Evolutionary conservation across 2,797 vertebrate species (phyloP).

Genomic region (Anguilla anguilla): DNA sequence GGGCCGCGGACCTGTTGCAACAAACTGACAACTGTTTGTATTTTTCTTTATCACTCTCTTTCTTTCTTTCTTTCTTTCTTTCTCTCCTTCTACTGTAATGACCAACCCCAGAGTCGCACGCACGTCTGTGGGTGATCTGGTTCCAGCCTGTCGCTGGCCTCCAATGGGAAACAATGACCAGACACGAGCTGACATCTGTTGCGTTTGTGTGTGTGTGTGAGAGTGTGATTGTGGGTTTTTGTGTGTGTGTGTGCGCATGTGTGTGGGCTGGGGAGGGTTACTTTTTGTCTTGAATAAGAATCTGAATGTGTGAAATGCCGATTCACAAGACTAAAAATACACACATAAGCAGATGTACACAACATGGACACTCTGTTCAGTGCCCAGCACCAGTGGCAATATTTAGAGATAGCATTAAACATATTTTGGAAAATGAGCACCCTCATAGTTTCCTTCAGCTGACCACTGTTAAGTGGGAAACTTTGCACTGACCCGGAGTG

Average conservation of each 20-base stretch:
- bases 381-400: not conserved
- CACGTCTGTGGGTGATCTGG: not conserved
- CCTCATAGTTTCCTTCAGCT: not conserved
- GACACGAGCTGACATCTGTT: conserved; percentile 6
- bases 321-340: not conserved
- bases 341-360: not conserved
- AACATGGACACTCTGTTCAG: not conserved
- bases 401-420: no score
- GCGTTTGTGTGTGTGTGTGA: not conserved
- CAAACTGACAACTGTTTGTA: conserved; percentile 4
- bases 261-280: not conserved
- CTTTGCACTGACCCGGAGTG: not conserved
- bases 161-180: not conserved
- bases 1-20: not conserved
- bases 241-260: not conserved
- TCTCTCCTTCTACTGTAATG: not conserved
- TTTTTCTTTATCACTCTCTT: not conserved
- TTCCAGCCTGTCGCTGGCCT: not conserved
- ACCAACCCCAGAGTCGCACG: not conserved
- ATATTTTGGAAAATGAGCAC: no score
- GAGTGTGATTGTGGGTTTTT: not conserved
- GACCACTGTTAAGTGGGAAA: not conserved
- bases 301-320: not conserved
- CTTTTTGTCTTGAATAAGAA: not conserved
- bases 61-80: no score